These are phyloP conservation scores for Enteromius argenteus DNA, from an alignment of 2,797 vertebrate genomes.

Conservation along the genomic window DNA sequence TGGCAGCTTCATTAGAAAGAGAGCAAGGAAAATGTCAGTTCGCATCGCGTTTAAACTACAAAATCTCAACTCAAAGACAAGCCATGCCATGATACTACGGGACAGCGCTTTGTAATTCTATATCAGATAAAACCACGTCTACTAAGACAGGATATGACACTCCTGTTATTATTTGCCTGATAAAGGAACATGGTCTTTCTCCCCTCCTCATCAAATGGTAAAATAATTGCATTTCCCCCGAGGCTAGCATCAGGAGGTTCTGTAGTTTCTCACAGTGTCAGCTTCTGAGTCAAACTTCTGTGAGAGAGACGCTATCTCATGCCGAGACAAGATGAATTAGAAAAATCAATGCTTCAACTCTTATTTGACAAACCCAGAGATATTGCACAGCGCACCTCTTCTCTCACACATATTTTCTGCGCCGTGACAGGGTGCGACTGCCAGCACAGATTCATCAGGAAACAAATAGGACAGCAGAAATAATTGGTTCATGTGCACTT, in stretches of 20 bases:
- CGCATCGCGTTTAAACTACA: slow-evolving; percentile 60
- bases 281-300: slow-evolving; percentile 58
- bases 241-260: slow-evolving; percentile 65
- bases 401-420: slow-evolving; percentile 32
- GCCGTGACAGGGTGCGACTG: slow-evolving; percentile 54
- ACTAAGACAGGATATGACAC: slow-evolving; percentile 74
- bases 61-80: slow-evolving; percentile 63
- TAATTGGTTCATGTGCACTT: slow-evolving; percentile 47
- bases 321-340: slow-evolving; percentile 60
- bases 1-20: slow-evolving; percentile 65
- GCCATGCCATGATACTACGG: slow-evolving; percentile 61
- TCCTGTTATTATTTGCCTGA: slow-evolving; percentile 73
- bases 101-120: slow-evolving; percentile 69
- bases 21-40: slow-evolving; percentile 51
- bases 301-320: slow-evolving; percentile 54
- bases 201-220: slow-evolving; percentile 64
- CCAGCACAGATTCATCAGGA: slow-evolving; percentile 57
- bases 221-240: slow-evolving; percentile 72
- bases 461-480: slow-evolving; percentile 59
- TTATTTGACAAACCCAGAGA: slow-evolving; percentile 59
- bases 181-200: slow-evolving; percentile 63
- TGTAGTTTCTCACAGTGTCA: slow-evolving; percentile 67
- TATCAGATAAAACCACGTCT: slow-evolving; percentile 68
- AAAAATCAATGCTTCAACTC: slow-evolving; percentile 61
- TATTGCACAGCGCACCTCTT: slow-evolving; percentile 43